These are phyloP conservation scores for Varanus salvator DNA, from an alignment of 2,113 vertebrate genomes.

Conservation along the genomic window DNA sequence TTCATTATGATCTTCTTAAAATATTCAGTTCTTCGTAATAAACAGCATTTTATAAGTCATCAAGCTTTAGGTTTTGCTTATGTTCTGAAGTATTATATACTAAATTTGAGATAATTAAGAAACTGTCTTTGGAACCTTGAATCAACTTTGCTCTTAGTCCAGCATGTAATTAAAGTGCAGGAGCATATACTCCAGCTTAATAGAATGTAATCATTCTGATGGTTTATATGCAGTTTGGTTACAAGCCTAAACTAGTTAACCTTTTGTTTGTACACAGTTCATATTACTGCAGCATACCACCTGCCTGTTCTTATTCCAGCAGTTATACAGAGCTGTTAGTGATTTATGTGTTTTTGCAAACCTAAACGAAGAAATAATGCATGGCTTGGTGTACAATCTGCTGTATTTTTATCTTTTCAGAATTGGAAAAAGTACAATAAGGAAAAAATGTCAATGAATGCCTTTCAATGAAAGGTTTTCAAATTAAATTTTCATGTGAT, in stretches of 20 bases:
- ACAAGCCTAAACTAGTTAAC: conserved; percentile 70
- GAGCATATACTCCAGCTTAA: conserved; percentile 40
- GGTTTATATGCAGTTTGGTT: conserved; percentile 66
- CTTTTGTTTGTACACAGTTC: conserved; percentile 60
- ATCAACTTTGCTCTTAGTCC: not conserved
- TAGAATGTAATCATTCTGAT: conserved; percentile 54
- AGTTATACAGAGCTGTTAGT: conserved; percentile 64
- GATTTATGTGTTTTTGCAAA: conserved; percentile 76
- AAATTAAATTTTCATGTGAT: conserved; percentile 79
- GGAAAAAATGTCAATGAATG: conserved; percentile 69
- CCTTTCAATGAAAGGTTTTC: conserved; percentile 76
- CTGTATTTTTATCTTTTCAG: conserved; percentile 67
- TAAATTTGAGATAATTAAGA: conserved; percentile 55
- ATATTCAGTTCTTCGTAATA: not conserved
- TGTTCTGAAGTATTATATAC: conserved; percentile 28
- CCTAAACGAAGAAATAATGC: conserved; percentile 76
- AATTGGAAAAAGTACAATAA: conserved; percentile 72
- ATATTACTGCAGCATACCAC: conserved; percentile 69
- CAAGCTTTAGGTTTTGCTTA: not conserved
- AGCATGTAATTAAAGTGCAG: conserved; percentile 46
- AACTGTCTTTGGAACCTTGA: conserved; percentile 44
- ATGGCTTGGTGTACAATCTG: conserved; percentile 67
- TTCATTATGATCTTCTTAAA: conserved; percentile 4
- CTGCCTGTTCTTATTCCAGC: conserved; percentile 66
- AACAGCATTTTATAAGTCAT: conserved; percentile 17